Conservation (phyloP, 2,888 invertebrate genomes). For the Eulithis testata region DNA sequence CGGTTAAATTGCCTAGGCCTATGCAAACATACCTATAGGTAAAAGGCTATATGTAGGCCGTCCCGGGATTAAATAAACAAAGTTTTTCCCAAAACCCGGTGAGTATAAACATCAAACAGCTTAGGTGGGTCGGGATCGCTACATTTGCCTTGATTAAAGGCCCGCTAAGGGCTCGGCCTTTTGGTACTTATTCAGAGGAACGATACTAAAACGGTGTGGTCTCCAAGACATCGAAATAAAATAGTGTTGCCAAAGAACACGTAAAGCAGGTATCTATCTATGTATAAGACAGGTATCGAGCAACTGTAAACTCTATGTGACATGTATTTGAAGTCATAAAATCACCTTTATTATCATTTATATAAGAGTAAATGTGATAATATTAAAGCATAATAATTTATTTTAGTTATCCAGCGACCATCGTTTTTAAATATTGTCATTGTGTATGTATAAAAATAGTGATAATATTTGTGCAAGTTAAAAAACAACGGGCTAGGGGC, state of each 20-base stretch:
- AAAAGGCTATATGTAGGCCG: slow-evolving; percentile 38
- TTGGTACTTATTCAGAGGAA: slow-evolving; percentile 47
- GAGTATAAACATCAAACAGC: slow-evolving; percentile 77
- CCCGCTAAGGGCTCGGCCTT: slow-evolving; percentile 60
- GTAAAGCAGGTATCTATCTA: too few species aligned
- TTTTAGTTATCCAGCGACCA: too few species aligned
- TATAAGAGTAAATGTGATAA: too few species aligned
- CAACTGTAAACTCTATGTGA: too few species aligned
- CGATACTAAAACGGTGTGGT: slow-evolving; percentile 42
- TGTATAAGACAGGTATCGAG: too few species aligned
- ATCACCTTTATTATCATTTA: too few species aligned
- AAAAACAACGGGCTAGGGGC: too few species aligned
- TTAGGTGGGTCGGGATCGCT: slow-evolving; percentile 56
- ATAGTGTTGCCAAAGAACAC: background rate
- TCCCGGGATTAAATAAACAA: slow-evolving; percentile 69
- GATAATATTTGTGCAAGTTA: too few species aligned
- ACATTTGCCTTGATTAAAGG: slow-evolving; percentile 74
- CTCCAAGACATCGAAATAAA: background rate
- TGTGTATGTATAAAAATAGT: too few species aligned
- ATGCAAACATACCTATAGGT: slow-evolving; percentile 20
- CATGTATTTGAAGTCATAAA: too few species aligned
- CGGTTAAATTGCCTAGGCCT: slow-evolving; percentile 26
- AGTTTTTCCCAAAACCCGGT: slow-evolving; percentile 64
- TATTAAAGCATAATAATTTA: too few species aligned
- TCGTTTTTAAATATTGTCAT: too few species aligned